A percentile compares a stretch with the other conserved stretches of the same genome.
Conservation (phyloP, 1,140 invertebrate species). For the Homalodisca vitripennis region DNA sequence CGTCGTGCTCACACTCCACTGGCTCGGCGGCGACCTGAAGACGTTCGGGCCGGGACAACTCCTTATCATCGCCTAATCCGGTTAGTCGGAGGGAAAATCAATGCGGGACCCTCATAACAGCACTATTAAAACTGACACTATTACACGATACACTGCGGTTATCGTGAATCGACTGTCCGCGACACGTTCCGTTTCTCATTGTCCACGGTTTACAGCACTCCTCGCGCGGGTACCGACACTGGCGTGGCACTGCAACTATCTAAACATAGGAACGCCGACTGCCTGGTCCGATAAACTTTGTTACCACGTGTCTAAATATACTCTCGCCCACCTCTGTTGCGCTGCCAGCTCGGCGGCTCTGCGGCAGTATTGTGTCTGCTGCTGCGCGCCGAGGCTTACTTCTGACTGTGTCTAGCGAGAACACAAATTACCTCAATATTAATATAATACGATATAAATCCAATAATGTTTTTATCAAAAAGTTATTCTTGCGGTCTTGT, state of each 20-base stretch:
- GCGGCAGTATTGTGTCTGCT: too few relatives aligned
- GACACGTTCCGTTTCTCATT: background rate
- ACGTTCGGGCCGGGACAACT: background rate
- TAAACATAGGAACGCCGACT: constrained; percentile 26
- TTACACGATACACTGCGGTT: background rate
- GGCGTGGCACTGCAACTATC: constrained; percentile 6
- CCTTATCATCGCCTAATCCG: constrained; percentile 3
- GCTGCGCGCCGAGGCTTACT: too few relatives aligned
- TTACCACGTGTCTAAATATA: constrained; percentile 30
- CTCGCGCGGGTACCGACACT: background rate
- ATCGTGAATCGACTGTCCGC: background rate
- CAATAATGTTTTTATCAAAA: too few relatives aligned
- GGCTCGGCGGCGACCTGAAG: background rate
- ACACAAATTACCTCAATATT: too few relatives aligned
- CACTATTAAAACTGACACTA: background rate
- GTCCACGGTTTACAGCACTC: background rate
- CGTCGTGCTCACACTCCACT: background rate
- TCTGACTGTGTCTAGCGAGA: too few relatives aligned
- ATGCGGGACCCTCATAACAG: background rate
- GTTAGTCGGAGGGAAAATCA: constrained; percentile 14
- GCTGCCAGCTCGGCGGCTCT: background rate
- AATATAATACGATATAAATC: too few relatives aligned
- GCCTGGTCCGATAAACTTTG: constrained; percentile 23
- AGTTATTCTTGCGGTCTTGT: too few relatives aligned
- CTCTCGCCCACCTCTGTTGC: background rate